Evolutionary conservation across 35 echinoderm and acorn worm genomes (phyloP), one percentile per base, ranked within the genome.

Genomic region (Ophiothrix spiculata): DNA sequence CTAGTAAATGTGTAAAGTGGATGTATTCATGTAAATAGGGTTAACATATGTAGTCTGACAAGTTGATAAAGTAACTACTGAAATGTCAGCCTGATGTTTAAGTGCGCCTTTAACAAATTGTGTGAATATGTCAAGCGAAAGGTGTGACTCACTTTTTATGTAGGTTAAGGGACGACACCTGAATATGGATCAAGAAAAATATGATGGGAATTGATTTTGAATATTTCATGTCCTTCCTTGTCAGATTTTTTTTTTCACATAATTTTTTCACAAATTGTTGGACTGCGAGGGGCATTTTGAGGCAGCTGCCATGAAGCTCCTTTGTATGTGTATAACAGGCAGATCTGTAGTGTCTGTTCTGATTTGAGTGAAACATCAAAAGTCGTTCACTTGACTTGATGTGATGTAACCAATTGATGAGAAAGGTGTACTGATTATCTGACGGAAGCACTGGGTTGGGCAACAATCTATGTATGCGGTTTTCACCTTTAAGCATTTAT

Each of bases 11-110:
- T 28, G 17, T 15, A 69, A 69, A 69, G 60, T 15, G 60, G 60
- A 25, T 69, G 60, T 69, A 28, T 69, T 69, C 60, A 69, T 69
- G 4, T 69, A 69, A 69, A 69, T 69, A 69, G 60, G 60, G 60
- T n/a, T 69, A 28, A 69, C 60, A 69, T 69, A 25, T 69, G 60
- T 28, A 69, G 60, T 1, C 29, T 25, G 60, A 69, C 60, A 69
- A 69, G 60, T 12, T 69, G 60, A n/a, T 69, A 15, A 69, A 25
- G 60, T 69, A 69, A 6, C 17, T 25, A 25, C 1, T 15, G 29
- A 69, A 69, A 28, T 25, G 23, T 69, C 60, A 15, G n/a, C n/a
- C 25, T 12, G 25, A 10, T 69, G 25, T 28, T n/a, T n/a, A 69
- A 25, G 60, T 69, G 16, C 16, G 60, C 60, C 60, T 69, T 69